A percentile compares a stretch with the other conserved stretches of the same genome.
phyloP scores from a whole-genome alignment of 2,797 vertebrate species.

The Pyrrhura leucotis region DNA sequence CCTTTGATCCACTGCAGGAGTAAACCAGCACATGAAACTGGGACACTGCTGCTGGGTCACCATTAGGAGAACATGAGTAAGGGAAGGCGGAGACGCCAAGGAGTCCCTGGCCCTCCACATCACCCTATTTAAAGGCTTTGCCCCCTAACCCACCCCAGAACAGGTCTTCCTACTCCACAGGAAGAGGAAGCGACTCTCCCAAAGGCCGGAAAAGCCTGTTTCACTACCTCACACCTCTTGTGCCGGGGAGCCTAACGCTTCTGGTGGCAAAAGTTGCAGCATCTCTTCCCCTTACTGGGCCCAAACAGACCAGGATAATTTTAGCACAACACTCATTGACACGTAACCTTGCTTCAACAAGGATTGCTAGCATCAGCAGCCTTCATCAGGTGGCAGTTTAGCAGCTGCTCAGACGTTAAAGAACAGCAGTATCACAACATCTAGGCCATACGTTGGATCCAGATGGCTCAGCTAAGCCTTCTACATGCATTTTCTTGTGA shows the following conservation, averaged over 20 bases:
- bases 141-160: conserved; percentile 37
- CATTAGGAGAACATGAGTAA: conserved; percentile 47
- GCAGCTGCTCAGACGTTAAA: background rate
- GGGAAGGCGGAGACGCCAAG: background rate
- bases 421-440: background rate
- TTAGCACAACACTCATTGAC: rapidly evolving
- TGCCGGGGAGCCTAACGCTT: rapidly evolving
- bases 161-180: conserved; percentile 46
- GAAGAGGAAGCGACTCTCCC: conserved; percentile 52
- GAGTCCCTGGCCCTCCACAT: background rate
- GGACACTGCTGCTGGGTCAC: conserved; percentile 56
- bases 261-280: background rate
- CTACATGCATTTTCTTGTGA: rapidly evolving
- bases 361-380: background rate
- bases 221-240: background rate
- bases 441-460: background rate
- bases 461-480: background rate
- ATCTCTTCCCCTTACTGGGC: background rate
- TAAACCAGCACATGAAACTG: conserved; percentile 38
- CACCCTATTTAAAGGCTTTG: background rate
- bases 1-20: conserved; percentile 39
- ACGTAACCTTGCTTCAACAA: background rate
- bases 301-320: background rate
- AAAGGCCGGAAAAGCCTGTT: conserved; percentile 62
- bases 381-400: background rate